Evolutionary conservation across 2,113 vertebrate genomes (phyloP), one percentile per base, ranked within the genome.

Genomic region (Cheirogaleus medius): DNA sequence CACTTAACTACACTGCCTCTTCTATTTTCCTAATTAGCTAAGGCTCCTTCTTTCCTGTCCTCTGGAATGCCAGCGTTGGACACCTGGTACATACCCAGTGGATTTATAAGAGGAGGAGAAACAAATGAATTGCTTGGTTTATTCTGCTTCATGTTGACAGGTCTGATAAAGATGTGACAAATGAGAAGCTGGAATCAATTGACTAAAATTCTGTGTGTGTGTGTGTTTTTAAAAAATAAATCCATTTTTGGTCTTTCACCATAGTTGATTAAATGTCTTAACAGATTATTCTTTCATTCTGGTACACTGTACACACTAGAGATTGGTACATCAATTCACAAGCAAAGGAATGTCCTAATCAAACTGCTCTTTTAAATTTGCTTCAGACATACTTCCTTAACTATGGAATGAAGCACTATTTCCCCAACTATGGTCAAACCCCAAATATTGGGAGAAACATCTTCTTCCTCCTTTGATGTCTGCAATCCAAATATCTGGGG

Each of bases 151-250:
- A 6, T 56, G 64, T 64, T 82, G 60, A 91, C 64, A 94, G 47
- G 25, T 88, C 81, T 95, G 85, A 94, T 88, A 91, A 94, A 60
- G 42, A n/a, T 95, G 47, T 93, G 54, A 85, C 92, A 92, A 76
- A 94, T 84, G 60, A 97, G 87, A 97, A 96, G 77, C 87, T 97
- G 85, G 60, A 86, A 58, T 90, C 63, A 86, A 88, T 54, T 82
- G 27, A 63, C 76, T 94, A 47, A 95, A 91, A 94, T 90, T 77
- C 64, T 0, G 29, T 52, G 18, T 54, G n/a, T n/a, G n/a, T n/a
- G n/a, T n/a, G 23, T 74, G n/a, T 66, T 68, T 68, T 13, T 42
- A 18, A 54, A 47, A 47, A 52, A 47, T 18, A 37, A 80, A 80
- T 91, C 49, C 27, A 66, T 54, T 77, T 90, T 78, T 32, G 44